Evolutionary conservation across 2,113 vertebrate species (phyloP).

Genomic region (Laterallus jamaicensis): DNA sequence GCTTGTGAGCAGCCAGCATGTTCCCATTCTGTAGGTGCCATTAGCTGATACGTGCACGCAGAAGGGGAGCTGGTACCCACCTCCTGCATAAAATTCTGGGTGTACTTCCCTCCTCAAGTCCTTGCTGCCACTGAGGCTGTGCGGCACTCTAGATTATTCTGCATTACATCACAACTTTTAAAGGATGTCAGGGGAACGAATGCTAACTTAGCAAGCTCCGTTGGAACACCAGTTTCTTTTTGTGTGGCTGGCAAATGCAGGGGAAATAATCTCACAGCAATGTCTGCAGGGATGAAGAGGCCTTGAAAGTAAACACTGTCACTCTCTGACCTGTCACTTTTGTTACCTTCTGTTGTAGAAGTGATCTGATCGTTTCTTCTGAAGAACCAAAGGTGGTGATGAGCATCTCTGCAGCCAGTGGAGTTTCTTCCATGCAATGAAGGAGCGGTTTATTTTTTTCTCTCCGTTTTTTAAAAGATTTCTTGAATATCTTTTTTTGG

Average conservation of each 20-base stretch:
- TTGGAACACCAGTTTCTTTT: neutral
- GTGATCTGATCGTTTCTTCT: slow-evolving; percentile 82
- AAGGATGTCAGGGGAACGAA: neutral
- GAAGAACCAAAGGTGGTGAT: slow-evolving; percentile 74
- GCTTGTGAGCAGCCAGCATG: neutral
- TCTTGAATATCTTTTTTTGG: slow-evolving; percentile 71
- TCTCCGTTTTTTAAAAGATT: slow-evolving; percentile 75
- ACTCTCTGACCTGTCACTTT: slow-evolving; percentile 32
- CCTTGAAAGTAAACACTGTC: neutral
- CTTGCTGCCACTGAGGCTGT: neutral
- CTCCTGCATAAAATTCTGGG: neutral
- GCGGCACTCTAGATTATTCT: neutral
- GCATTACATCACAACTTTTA: neutral
- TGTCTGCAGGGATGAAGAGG: neutral
- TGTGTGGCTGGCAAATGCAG: neutral
- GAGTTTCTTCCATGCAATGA: slow-evolving; percentile 69
- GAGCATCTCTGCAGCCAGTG: slow-evolving; percentile 68
- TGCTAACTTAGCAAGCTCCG: neutral
- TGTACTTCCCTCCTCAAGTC: neutral
- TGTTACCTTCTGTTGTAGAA: slow-evolving; percentile 77
- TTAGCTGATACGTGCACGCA: fast-evolving
- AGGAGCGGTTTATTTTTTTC: slow-evolving; percentile 68
- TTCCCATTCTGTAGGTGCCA: neutral
- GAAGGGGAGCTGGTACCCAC: neutral
- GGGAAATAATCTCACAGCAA: neutral